Evolutionary conservation across 2,888 invertebrate species (phyloP).

Genomic region (Mythimna lalbum): DNA sequence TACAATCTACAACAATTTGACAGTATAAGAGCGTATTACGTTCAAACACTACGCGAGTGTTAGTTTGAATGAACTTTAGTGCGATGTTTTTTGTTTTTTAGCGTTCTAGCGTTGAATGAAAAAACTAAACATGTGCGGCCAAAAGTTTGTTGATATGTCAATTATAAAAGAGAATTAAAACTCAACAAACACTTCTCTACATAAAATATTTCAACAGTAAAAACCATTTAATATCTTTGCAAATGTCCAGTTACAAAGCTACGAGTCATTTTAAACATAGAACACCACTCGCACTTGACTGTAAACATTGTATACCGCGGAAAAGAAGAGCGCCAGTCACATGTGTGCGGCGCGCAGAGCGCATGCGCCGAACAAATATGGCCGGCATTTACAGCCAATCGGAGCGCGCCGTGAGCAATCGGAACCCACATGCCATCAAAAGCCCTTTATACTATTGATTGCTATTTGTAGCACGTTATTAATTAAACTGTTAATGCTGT

Average conservation of each 20-base stretch:
- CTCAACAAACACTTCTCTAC: neutral
- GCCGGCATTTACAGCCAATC: conserved; percentile 85
- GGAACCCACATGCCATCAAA: conserved; percentile 78
- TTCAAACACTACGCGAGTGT: conserved; percentile 70
- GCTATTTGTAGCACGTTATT: conserved; percentile 77
- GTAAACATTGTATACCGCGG: conserved; percentile 58
- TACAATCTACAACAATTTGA: conserved; percentile 78
- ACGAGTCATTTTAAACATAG: conserved; percentile 32
- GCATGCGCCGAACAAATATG: conserved; percentile 89
- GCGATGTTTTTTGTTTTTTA: conserved; percentile 67
- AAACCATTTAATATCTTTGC: neutral
- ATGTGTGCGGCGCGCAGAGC: conserved; percentile 79
- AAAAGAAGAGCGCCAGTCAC: conserved; percentile 74
- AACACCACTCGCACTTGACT: conserved; percentile 54
- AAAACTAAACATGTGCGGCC: conserved; percentile 9
- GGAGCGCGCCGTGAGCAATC: conserved; percentile 70
- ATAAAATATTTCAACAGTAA: neutral
- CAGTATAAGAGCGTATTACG: conserved; percentile 74
- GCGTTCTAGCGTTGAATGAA: conserved; percentile 29
- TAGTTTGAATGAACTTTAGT: conserved; percentile 76
- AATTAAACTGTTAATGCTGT: conserved; percentile 70
- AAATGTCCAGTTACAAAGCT: neutral
- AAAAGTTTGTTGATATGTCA: neutral
- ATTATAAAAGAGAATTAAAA: neutral
- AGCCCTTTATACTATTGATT: conserved; percentile 84